Base-by-base conservation (phyloP, 2,888 invertebrate genomes). In the Cephus pulcher region DNA sequence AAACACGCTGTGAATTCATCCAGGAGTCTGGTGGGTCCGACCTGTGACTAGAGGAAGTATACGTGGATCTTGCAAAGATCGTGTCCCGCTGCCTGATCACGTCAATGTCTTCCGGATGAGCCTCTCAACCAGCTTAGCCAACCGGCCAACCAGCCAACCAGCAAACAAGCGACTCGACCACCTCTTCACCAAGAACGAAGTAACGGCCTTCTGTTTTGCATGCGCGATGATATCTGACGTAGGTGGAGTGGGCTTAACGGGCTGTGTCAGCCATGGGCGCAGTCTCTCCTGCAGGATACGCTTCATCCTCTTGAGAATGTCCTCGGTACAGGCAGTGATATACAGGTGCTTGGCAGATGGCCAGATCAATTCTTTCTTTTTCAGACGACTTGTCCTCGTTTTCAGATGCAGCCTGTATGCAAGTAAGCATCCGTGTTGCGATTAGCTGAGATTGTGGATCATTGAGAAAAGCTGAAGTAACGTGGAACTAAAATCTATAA, bases 201-300 rank as follows among this genome's bases (percentile, higher is more conserved):
- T 32, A 71, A 71, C 71, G 32, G 83, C 87, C 88, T 88, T 88
- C 89, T 90, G 88, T 89, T 89, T 89, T 88, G 87, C 88, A 90
- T 90, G 88, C 84, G 85, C 84, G 90, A 90, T 89, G 88, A 88
- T 90, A 90, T 90, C 90, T 88, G 85, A 82, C 85, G 84, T 85
- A 85, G 86, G 84, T 85, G 79, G 85, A 89, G 87, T 86, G 86
- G 86, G 86, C 86, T 89, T 89, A 89, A 90, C 89, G 86, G 87
- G 82, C 86, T 86, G 84, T 83, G 79, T 73, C 82, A 84, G 82
- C 81, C 84, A 87, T 89, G 89, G 89, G 88, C 84, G 89, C 87
- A 89, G 88, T 87, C 85, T 82, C 84, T 80, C 81, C 86, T 84
- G 82, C 75, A 70, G 74, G 70, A 70, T 23, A 73, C 76, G 11